Evolutionary conservation across 2,888 invertebrate genomes (phyloP), one percentile per base, ranked within the genome.

Genomic region (Amiota mariae): DNA sequence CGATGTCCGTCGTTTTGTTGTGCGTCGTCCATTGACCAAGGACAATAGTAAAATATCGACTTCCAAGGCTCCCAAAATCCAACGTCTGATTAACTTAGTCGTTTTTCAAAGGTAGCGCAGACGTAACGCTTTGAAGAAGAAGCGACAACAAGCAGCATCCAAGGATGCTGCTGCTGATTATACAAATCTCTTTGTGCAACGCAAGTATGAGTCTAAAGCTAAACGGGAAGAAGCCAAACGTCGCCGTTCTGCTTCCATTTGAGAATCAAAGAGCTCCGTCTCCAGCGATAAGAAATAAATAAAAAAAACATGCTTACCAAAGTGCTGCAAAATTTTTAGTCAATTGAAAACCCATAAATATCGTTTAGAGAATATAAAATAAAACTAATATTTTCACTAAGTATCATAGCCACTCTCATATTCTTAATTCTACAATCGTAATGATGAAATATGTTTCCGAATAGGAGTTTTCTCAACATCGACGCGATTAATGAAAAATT

Each of bases 1-100:
- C 90, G 98, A 99, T 91, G 98, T 99, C 1, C 94, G 98, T 82
- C 96, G 97, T 82, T 99, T 96, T 89, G 99, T 99, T 73, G 97
- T 99, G 78, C 97, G 98, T 90, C 94, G 98, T 77, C 96, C 98
- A 9, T 93, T 97, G 85, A 95, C 95, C 81, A 94, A 94, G 90
- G 95, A 95, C 82, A 94, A 94, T 89, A 94, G 94, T 90, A 96
- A 96, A 88, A 93, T n/a, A n/a, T n/a, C 91, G 74, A 91, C 93
- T 75, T 93, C 92, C 76, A 94, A 97, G 93, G 97, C 97, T 48
- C 98, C 98, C 76, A 98, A 95, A 91, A 98, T 98, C 87, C 98
- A 98, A 91, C 94, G 98, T 88, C 92, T 98, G 84, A 95, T 98
- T 79, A 98, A 98, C 59, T 98, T 98, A 67, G 92, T 93, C 71